Base-by-base conservation (phyloP, 2,113 vertebrate genomes). In the Microcebus tavaratra region DNA sequence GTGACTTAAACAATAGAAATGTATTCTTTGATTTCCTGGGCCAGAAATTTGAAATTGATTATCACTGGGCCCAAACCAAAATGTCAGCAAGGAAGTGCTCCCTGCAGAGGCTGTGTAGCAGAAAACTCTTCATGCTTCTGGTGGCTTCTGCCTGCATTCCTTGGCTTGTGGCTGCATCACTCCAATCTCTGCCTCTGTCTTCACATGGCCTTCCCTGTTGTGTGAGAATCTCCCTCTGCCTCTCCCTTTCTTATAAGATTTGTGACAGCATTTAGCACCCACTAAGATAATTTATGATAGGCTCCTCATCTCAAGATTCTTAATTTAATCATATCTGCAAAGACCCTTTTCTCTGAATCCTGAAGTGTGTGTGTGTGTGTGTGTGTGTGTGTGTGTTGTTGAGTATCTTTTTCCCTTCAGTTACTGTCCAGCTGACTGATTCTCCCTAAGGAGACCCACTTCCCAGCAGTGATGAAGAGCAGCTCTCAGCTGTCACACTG, bases 71-170 rank as follows among this genome's bases (percentile, higher is more conserved):
- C 34, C 34, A 78, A 68, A n/a, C 67, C 9, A 90, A 75, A 39
- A 8, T 55, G 14, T 73, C 57, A 67, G 3, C 5, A 29, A 8
- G 25, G 13, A 0, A 4, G 2, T 7, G 1, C 8, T 63, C 68
- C 18, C 17, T 55, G 29, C 8, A 11, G 13, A 6, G 9, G 15
- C 23, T 36, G 36, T 57, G 7, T 57, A 21, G 55, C 20, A 57
- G 55, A 57, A 36, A 36, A 36, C 36, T 36, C 36, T 36, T 36
- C 36, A 36, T 36, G 3, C 36, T 36, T 36, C 36, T 36, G 36
- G 36, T 36, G 36, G 36, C 36, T 36, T 36, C 36, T 36, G 36
- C 36, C 36, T 36, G 36, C 36, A 36, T 36, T 36, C 36, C 36
- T 36, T 36, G 36, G 36, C 36, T 36, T 36, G 36, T 36, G 36